These are phyloP conservation scores for Bryconaethiops microstoma DNA, from an alignment of 2,797 vertebrate genomes.

Conservation along the genomic window DNA sequence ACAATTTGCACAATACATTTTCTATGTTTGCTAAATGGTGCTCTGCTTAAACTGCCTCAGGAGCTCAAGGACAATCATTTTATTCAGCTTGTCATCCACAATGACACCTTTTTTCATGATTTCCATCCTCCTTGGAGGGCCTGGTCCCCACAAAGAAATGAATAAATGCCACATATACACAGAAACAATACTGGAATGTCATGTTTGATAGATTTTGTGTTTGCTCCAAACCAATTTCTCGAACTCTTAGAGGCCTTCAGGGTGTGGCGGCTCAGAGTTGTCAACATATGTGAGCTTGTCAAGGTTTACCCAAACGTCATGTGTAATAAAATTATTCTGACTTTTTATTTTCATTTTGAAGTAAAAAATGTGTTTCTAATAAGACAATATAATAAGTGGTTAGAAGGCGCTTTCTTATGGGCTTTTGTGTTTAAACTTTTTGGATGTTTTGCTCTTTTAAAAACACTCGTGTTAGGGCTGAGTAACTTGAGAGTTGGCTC, in stretches of 20 bases:
- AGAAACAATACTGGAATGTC: neutral
- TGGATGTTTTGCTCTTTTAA: slow-evolving; percentile 2
- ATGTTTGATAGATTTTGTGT: neutral
- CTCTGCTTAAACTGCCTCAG: neutral
- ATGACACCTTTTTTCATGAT: neutral
- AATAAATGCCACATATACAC: neutral
- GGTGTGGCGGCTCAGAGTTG: neutral
- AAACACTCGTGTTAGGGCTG: neutral
- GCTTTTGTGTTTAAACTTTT: neutral
- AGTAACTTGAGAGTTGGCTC: slow-evolving; percentile 1
- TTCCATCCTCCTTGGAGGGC: neutral
- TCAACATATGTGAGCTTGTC: neutral
- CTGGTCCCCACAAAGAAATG: neutral
- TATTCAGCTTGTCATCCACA: neutral
- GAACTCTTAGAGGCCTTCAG: neutral
- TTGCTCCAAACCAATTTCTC: neutral
- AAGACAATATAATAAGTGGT: neutral
- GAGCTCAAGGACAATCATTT: no score
- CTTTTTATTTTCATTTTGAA: neutral
- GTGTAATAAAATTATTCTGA: neutral
- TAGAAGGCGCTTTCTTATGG: neutral
- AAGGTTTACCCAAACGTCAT: neutral
- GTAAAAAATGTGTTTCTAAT: slow-evolving; percentile 20
- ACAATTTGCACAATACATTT: no score
- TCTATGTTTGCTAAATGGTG: neutral